Percentiles rank a stretch among this genome's conserved stretches.
Evolutionary conservation across 2,797 vertebrate genomes (phyloP).

Genomic region (Malurus splendens): DNA sequence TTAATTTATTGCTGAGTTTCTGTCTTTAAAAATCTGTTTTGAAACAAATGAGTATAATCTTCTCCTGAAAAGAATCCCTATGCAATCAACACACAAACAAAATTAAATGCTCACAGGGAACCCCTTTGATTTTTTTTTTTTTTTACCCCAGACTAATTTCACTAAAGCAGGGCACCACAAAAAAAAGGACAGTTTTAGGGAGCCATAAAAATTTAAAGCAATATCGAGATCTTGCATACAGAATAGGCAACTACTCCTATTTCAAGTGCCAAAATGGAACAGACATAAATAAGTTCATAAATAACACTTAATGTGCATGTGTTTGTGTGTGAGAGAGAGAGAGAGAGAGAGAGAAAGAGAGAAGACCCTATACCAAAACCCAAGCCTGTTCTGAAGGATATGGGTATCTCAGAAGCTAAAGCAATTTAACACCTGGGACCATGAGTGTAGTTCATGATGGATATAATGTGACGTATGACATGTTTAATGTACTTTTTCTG

Average conservation of each 20-base stretch:
- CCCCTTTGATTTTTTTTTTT: background rate
- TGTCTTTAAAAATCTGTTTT: constrained; percentile 30
- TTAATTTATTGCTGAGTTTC: constrained; percentile 16
- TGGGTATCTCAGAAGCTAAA: background rate
- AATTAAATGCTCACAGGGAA: background rate
- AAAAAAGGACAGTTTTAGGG: background rate
- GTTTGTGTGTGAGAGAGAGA: no score
- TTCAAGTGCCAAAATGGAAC: background rate
- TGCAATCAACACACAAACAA: background rate
- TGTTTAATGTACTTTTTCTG: background rate
- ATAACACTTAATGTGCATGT: background rate
- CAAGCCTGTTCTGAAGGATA: background rate
- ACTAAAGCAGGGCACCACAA: background rate
- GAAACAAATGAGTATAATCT: background rate
- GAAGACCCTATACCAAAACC: background rate
- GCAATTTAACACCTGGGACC: background rate
- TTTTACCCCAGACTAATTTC: background rate
- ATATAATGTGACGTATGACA: background rate
- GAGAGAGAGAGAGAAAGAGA: background rate
- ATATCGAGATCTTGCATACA: background rate
- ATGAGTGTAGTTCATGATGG: fast-evolving
- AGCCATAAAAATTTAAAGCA: background rate
- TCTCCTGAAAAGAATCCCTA: background rate
- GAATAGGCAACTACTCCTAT: background rate
- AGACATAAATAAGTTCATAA: background rate